Conservation (phyloP, 2,888 invertebrate genomes). For the Piscicola geometra region DNA sequence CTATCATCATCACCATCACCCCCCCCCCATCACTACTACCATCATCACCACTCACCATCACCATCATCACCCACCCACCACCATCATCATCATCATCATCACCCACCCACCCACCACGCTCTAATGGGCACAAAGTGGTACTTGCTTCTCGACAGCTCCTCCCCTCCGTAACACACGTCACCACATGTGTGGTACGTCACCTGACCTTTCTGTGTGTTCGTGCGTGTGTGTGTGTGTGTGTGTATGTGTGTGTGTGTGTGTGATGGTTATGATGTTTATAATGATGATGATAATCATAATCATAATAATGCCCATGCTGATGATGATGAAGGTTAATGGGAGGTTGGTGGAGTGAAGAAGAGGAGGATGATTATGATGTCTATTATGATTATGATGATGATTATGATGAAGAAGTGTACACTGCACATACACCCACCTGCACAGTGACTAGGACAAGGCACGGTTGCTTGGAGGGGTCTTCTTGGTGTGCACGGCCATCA, state of each 20-base stretch:
- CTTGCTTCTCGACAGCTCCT: too few relatives aligned
- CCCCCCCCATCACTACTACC: neutral
- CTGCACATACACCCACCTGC: constrained; percentile 46
- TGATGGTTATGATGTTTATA: too few relatives aligned
- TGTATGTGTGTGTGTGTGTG: neutral
- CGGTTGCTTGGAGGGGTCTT: constrained; percentile 47
- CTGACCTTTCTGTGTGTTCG: constrained; percentile 10
- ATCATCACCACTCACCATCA: neutral
- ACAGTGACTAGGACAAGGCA: constrained; percentile 48
- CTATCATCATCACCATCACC: neutral
- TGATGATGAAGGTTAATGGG: too few relatives aligned
- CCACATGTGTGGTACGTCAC: neutral
- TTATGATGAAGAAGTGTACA: too few relatives aligned
- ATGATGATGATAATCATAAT: too few relatives aligned
- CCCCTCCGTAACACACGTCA: constrained; percentile 20
- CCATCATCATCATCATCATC: neutral
- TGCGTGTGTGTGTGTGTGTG: neutral
- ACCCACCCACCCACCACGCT: constrained; percentile 6
- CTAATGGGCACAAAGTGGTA: constrained; percentile 24
- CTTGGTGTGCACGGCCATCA: too few relatives aligned
- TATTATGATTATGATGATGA: too few relatives aligned
- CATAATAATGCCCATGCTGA: too few relatives aligned
- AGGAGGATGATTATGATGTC: too few relatives aligned
- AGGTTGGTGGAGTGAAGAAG: too few relatives aligned
- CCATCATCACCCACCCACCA: neutral